A percentile compares a stretch with the other conserved stretches of the same genome.
These are phyloP conservation scores for Eilema sororculum DNA, from an alignment of 2,888 invertebrate genomes.

Conservation along the genomic window DNA sequence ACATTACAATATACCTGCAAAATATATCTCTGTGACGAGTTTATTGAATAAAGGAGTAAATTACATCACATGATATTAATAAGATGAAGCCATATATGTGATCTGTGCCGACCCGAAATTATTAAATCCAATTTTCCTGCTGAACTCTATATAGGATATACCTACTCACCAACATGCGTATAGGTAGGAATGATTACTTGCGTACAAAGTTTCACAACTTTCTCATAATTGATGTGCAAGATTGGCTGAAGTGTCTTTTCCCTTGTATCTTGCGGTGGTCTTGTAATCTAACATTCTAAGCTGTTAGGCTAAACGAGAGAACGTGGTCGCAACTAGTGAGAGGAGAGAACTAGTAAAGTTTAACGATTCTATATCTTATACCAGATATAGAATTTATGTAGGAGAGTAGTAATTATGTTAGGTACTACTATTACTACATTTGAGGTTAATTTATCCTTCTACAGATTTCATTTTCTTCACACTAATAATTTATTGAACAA, in stretches of 20 bases:
- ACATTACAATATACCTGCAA: slow-evolving; percentile 12
- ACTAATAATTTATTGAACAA: no score
- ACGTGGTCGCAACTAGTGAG: slow-evolving; percentile 1
- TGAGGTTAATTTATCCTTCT: neutral
- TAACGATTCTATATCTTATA: neutral
- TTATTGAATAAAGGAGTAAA: slow-evolving; percentile 13
- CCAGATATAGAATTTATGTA: neutral
- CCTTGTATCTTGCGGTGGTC: slow-evolving; percentile 5
- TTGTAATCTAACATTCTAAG: slow-evolving; percentile 16
- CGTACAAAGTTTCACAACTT: neutral
- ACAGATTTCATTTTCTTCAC: neutral
- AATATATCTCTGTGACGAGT: neutral
- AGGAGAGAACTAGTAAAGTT: neutral
- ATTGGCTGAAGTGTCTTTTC: slow-evolving; percentile 9
- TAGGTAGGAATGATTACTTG: neutral
- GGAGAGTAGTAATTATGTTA: no score
- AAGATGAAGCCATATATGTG: slow-evolving; percentile 14
- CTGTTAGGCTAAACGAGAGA: neutral
- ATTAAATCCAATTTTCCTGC: neutral
- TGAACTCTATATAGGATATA: neutral
- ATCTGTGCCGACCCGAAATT: neutral
- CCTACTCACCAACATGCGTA: neutral
- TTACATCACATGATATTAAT: slow-evolving; percentile 4
- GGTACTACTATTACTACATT: no score
- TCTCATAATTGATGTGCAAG: slow-evolving; percentile 10